Base-by-base conservation (phyloP, 2,113 vertebrate species). In the Notiomystis cincta region DNA sequence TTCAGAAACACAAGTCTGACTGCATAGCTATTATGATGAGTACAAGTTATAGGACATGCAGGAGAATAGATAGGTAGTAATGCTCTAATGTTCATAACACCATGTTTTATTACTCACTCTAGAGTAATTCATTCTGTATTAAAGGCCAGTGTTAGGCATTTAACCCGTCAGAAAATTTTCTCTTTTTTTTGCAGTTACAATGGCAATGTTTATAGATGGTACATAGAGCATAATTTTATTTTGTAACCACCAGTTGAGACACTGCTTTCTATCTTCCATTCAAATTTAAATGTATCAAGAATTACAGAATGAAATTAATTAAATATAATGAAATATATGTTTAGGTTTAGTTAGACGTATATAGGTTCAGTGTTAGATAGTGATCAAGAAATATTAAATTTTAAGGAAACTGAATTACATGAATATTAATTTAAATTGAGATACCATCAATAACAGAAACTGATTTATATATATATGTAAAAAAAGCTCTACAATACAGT, bases 361-460 rank as follows among this genome's bases (percentile, higher is more conserved):
- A 30, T 56, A 47, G 9, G 1, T 53, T 76, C 33, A 71, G 9
- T 42, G 18, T 51, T 20, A 88, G 13, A 33, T 6, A 66, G 3
- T 30, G 5, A 62, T 38, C 7, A 56, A 83, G 18, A 87, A 81
- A 51, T 77, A 10, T 6, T 67, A 89, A 25, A 33, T 25, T 79
- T 88, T 54, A 86, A 54, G 23, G 33, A 66, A 58, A 31, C 0
- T 67, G 27, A 3, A 13, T 30, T 82, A 60, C 6, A 71, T 42
- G 31, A 86, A 42, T 4, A 64, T 42, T 86, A 42, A n/a, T 13
- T 75, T 75, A 75, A 65, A 42, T 31, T 54, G 21, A 47, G 9
- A 7, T 38, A 28, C 0, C 4, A 21, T 6, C 1, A 4, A 47
- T 30, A 47, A 5, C 14, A 7, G 20, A 54, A 54, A 42, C 1